Conservation (phyloP, 2,888 invertebrate species). For the Tetragonisca angustula region DNA sequence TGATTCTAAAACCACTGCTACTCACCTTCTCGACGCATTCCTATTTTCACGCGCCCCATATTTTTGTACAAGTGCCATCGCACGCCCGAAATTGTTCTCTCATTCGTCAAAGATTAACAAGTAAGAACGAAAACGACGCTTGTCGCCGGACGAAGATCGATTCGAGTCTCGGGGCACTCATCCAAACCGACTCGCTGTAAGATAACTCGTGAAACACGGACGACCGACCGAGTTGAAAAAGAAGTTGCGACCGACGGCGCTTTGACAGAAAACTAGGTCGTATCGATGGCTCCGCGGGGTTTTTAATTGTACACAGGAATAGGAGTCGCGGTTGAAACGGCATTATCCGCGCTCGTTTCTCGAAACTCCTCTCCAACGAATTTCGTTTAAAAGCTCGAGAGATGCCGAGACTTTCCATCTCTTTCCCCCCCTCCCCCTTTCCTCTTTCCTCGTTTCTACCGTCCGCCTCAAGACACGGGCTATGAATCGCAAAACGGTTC, state of each 20-base stretch:
- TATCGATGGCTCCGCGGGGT: not conserved
- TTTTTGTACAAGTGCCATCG: too few relatives aligned
- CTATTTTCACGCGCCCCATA: too few relatives aligned
- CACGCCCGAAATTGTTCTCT: too few relatives aligned
- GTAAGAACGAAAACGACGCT: too few relatives aligned
- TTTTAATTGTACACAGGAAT: slow-evolving; percentile 32
- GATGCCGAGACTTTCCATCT: slow-evolving; percentile 7
- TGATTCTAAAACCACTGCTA: too few relatives aligned
- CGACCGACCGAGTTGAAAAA: not conserved
- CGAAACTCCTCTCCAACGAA: slow-evolving; percentile 21
- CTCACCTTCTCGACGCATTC: too few relatives aligned
- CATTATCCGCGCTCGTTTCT: slow-evolving; percentile 21
- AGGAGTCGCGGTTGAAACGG: slow-evolving; percentile 1
- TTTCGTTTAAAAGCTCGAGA: slow-evolving; percentile 33
- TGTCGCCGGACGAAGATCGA: too few relatives aligned
- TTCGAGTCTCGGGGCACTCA: too few relatives aligned
- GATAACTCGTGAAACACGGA: not conserved
- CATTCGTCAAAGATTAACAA: too few relatives aligned
- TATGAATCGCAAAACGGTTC: slow-evolving; percentile 62
- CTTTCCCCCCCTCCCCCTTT: too few relatives aligned
- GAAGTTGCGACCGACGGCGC: not conserved
- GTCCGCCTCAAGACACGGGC: slow-evolving; percentile 34
- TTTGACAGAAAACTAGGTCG: slow-evolving; percentile 28
- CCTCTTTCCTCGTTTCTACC: too few relatives aligned
- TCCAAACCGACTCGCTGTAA: not conserved